Evolutionary conservation across 2,113 vertebrate species (phyloP).

Genomic region (Thymallus thymallus): DNA sequence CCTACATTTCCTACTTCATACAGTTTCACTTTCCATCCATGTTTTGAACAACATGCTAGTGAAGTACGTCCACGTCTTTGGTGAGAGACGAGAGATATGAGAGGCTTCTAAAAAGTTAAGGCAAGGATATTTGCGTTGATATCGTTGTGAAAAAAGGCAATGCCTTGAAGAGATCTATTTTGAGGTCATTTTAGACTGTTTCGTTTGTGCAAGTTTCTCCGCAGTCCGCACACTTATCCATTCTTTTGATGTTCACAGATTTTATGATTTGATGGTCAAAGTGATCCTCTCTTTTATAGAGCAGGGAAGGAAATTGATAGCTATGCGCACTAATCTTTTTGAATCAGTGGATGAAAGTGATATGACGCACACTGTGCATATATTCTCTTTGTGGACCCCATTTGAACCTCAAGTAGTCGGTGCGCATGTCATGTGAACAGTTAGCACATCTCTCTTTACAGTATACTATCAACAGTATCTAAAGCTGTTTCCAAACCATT

Average conservation of each 20-base stretch:
- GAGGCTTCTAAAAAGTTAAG: slow-evolving; percentile 38
- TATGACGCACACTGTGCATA: not conserved
- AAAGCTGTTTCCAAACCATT: not conserved
- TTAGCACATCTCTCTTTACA: not conserved
- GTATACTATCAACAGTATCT: not conserved
- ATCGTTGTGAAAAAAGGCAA: not conserved
- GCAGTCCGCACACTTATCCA: not conserved
- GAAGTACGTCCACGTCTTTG: slow-evolving; percentile 25
- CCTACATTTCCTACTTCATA: not conserved
- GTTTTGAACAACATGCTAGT: slow-evolving; percentile 11
- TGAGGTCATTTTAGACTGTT: slow-evolving; percentile 11
- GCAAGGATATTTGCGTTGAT: not conserved
- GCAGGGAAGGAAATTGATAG: not conserved
- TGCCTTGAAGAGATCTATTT: not conserved
- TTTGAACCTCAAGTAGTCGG: not conserved
- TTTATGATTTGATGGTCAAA: too few relatives aligned
- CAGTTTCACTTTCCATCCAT: slow-evolving; percentile 62
- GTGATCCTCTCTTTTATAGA: too few relatives aligned
- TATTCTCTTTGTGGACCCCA: not conserved
- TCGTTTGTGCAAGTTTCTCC: slow-evolving; percentile 28
- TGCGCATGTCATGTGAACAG: not conserved
- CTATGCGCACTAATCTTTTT: not conserved
- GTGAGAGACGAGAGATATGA: not conserved
- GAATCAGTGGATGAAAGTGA: not conserved
- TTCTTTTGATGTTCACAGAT: too few relatives aligned